phyloP scores from a whole-genome alignment of 2,888 invertebrate genomes.

The Eupithecia abbreviata region DNA sequence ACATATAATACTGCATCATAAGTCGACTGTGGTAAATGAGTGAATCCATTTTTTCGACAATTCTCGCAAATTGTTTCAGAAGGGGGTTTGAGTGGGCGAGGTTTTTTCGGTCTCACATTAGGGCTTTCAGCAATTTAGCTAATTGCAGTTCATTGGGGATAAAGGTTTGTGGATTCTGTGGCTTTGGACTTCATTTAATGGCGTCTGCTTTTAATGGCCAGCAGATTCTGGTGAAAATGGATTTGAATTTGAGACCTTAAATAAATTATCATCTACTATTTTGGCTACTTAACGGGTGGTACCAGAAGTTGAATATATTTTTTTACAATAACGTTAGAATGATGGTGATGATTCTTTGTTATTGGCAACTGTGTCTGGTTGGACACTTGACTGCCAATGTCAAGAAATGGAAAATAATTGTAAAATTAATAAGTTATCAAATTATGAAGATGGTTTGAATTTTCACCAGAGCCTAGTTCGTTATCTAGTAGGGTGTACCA shows the following conservation, averaged over 20 bases:
- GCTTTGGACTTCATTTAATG: constrained; percentile 39
- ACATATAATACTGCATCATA: constrained; percentile 13
- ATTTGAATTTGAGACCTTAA: constrained; percentile 7
- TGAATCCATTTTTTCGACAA: constrained; percentile 49
- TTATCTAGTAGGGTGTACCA: too few relatives aligned
- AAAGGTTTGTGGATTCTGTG: constrained; percentile 54
- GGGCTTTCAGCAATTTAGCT: constrained; percentile 56
- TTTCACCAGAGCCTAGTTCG: too few relatives aligned
- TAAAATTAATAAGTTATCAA: too few relatives aligned
- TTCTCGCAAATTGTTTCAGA: constrained; percentile 56
- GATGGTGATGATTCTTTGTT: too few relatives aligned
- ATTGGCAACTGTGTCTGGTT: too few relatives aligned
- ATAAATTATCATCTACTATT: background rate
- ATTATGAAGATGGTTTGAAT: too few relatives aligned
- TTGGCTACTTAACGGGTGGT: too few relatives aligned
- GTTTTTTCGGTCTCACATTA: constrained; percentile 55
- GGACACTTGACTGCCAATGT: too few relatives aligned
- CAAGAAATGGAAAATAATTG: too few relatives aligned
- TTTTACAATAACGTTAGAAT: too few relatives aligned
- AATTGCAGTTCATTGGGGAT: constrained; percentile 60
- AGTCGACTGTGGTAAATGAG: constrained; percentile 21
- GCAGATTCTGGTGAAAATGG: constrained; percentile 24
- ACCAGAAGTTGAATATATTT: too few relatives aligned
- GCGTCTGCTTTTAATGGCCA: constrained; percentile 40
- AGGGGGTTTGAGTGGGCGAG: constrained; percentile 43